A percentile compares a stretch with the other conserved stretches of the same genome.
phyloP scores from a whole-genome alignment of 1,140 invertebrate genomes.

The Vanessa atalanta region DNA sequence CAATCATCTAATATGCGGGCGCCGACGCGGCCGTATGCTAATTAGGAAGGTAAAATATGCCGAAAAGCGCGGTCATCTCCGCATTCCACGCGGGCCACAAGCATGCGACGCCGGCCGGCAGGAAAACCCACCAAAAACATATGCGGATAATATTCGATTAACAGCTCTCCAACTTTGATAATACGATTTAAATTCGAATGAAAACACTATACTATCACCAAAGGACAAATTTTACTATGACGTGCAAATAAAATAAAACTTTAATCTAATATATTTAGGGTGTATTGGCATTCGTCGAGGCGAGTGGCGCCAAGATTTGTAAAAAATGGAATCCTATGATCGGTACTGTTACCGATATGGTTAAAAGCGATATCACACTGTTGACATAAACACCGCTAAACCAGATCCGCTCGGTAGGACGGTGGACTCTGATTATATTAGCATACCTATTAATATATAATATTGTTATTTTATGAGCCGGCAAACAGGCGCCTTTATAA shows the following conservation, averaged over 20 bases:
- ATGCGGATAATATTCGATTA: constrained; percentile 21
- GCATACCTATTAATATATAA: constrained; percentile 53
- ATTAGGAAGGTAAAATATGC: constrained; percentile 61
- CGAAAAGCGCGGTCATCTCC: constrained; percentile 67
- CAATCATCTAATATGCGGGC: constrained; percentile 42
- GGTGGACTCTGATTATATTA: constrained; percentile 49
- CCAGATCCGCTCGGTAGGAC: constrained; percentile 39
- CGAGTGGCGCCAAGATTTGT: constrained; percentile 48
- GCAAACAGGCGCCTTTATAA: constrained; percentile 45
- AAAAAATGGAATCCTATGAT: constrained; percentile 38
- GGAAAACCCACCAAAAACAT: constrained; percentile 52
- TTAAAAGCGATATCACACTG: constrained; percentile 41
- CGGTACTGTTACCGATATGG: constrained; percentile 49
- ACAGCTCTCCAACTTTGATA: constrained; percentile 15
- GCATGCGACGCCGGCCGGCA: constrained; percentile 45
- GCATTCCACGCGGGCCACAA: constrained; percentile 62
- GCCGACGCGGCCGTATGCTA: constrained; percentile 58
- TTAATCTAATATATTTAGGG: constrained; percentile 27
- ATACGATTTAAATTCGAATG: background rate
- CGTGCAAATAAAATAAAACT: constrained; percentile 30
- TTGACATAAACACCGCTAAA: constrained; percentile 59
- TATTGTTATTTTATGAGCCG: constrained; percentile 46
- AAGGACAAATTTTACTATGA: background rate
- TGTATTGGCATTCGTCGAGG: constrained; percentile 26
- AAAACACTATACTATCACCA: constrained; percentile 8